These are phyloP conservation scores for Gouania willdenowi DNA, from an alignment of 2,797 vertebrate genomes.

Conservation along the genomic window DNA sequence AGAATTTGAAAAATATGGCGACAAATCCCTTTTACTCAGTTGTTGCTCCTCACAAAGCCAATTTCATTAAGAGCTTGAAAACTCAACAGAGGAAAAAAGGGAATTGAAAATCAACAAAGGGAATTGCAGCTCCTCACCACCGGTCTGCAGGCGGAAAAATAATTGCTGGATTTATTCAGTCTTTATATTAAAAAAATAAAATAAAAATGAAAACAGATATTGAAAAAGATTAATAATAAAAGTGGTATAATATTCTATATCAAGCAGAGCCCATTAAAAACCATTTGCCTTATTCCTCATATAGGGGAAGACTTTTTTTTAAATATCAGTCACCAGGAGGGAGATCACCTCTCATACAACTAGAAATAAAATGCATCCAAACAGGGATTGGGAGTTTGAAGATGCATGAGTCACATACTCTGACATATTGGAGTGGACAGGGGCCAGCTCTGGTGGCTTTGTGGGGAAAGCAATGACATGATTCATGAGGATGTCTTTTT, in stretches of 20 bases:
- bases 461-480: slow-evolving; percentile 21
- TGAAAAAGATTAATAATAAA: slow-evolving; percentile 6
- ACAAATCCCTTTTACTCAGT: neutral
- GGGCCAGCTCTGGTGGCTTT: slow-evolving; percentile 25
- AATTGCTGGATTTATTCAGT: neutral
- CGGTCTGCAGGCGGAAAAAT: neutral
- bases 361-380: slow-evolving; percentile 51
- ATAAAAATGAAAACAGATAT: neutral
- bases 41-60: neutral
- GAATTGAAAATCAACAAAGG: neutral
- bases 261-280: slow-evolving; percentile 7
- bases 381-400: slow-evolving; percentile 28
- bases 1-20: neutral
- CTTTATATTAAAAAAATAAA: neutral
- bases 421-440: slow-evolving; percentile 17
- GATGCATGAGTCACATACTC: slow-evolving; percentile 37
- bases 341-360: slow-evolving; percentile 35
- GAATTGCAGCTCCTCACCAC: neutral
- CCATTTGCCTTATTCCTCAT: too few species aligned
- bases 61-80: neutral
- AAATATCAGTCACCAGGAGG: slow-evolving; percentile 34
- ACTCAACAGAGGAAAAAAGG: neutral
- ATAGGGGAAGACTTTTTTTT: slow-evolving; percentile 43
- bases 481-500: slow-evolving; percentile 7
- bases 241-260: neutral